A percentile compares a stretch with the other conserved stretches of the same genome.
Conservation (phyloP, 1,140 invertebrate genomes). For the Coptotermes formosanus region DNA sequence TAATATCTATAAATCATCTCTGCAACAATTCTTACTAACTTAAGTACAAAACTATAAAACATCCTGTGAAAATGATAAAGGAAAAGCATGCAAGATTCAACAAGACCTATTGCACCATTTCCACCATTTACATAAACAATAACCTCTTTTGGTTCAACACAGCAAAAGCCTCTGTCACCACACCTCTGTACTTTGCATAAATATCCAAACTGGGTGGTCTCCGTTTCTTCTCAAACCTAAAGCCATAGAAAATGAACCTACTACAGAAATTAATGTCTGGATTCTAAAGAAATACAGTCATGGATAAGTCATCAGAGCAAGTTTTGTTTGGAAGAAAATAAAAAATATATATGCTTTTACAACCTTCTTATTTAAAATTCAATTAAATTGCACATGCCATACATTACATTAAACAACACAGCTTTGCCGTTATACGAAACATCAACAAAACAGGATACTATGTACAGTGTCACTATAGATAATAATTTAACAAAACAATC, state of each 20-base stretch:
- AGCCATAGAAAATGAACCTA: neutral
- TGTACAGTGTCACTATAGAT: neutral
- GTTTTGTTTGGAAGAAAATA: constrained; percentile 3
- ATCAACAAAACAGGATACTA: constrained; percentile 1
- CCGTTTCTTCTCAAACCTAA: neutral
- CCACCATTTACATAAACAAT: constrained; percentile 7
- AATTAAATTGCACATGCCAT: constrained; percentile 14
- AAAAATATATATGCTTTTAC: constrained; percentile 9
- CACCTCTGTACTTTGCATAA: neutral
- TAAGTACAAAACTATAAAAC: constrained; percentile 9
- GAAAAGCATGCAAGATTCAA: neutral
- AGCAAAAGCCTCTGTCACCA: neutral
- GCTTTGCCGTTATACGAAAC: constrained; percentile 11
- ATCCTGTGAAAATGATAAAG: constrained; percentile 11
- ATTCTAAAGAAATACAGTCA: neutral
- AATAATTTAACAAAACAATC: constrained; percentile 17
- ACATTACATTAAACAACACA: constrained; percentile 17
- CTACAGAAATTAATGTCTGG: neutral
- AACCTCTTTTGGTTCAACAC: neutral
- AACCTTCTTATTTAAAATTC: neutral
- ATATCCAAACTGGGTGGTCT: too few species aligned
- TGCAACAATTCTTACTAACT: neutral
- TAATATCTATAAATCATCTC: constrained; percentile 20
- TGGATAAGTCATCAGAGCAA: constrained; percentile 15
- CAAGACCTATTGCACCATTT: constrained; percentile 18